A percentile compares a stretch with the other conserved stretches of the same genome.
Conservation (phyloP, 2,113 vertebrate genomes). For the Coryphaenoides rupestris region DNA sequence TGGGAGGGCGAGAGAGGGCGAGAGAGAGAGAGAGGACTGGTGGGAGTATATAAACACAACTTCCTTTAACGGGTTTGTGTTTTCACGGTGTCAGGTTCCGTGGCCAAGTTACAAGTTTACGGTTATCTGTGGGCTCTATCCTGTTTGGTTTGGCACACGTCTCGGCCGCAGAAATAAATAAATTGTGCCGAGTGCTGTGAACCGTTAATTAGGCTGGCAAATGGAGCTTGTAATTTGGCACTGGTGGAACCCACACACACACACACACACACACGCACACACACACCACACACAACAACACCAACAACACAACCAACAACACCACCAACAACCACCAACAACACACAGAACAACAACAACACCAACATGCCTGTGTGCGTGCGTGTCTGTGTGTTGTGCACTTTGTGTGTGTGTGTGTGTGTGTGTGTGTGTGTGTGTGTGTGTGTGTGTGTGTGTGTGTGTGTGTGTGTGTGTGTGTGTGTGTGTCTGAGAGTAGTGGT, state of each 20-base stretch:
- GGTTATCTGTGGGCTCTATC: conserved; percentile 65
- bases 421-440: conserved; percentile 1
- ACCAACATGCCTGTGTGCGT: too few species aligned
- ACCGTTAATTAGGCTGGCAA: conserved; percentile 73
- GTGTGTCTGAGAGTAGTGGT: background rate
- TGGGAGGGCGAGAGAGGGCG: too few species aligned
- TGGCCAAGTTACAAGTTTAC: conserved; percentile 51
- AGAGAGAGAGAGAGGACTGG: conserved; percentile 16
- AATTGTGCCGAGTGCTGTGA: conserved; percentile 65
- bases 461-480: conserved; percentile 19
- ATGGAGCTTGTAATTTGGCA: conserved; percentile 75
- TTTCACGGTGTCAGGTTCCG: conserved; percentile 66
- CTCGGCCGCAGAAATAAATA: conserved; percentile 60
- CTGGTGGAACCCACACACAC: conserved; percentile 59
- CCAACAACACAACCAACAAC: too few species aligned
- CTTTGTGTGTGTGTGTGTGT: too few species aligned
- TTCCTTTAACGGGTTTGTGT: conserved; percentile 69
- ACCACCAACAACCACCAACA: too few species aligned
- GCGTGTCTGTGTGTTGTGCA: too few species aligned
- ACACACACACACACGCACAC: conserved; percentile 47
- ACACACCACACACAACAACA: too few species aligned
- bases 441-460: background rate
- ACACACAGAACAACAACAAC: too few species aligned
- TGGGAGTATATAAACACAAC: conserved; percentile 62
- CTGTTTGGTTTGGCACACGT: conserved; percentile 68